Conservation (phyloP, 2,888 invertebrate species). For the Chironomus tentans region DNA sequence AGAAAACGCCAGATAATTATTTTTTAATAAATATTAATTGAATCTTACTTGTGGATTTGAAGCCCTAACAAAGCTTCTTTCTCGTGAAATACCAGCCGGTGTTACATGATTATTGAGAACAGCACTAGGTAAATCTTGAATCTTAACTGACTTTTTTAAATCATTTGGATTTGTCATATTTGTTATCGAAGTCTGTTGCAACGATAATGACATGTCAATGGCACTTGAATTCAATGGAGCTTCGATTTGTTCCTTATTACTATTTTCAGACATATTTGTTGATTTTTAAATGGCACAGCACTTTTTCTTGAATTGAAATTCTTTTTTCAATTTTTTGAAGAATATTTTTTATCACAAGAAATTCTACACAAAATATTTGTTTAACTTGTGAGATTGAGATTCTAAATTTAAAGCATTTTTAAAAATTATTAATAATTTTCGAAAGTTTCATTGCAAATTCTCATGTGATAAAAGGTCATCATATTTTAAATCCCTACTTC, state of each 20-base stretch:
- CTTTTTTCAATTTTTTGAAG: not conserved
- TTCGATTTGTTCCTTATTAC: conserved; percentile 7
- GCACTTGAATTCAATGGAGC: conserved; percentile 4
- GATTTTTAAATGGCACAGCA: conserved; percentile 17
- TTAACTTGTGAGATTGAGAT: too few relatives aligned
- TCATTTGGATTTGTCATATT: conserved; percentile 5
- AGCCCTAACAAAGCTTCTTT: conserved; percentile 58
- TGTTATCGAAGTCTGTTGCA: not conserved
- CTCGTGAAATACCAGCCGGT: conserved; percentile 51
- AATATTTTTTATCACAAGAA: not conserved
- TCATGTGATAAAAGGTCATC: too few relatives aligned
- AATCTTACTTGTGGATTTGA: conserved; percentile 46
- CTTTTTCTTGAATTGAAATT: not conserved
- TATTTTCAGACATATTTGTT: conserved; percentile 18
- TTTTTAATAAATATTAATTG: not conserved
- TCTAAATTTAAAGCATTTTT: too few relatives aligned
- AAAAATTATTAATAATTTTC: too few relatives aligned
- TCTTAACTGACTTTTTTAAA: conserved; percentile 18
- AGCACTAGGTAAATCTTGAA: conserved; percentile 11
- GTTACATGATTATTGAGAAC: conserved; percentile 29
- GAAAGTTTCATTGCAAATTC: too few relatives aligned
- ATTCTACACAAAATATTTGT: not conserved
- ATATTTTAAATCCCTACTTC: too few relatives aligned
- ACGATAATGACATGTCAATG: not conserved
- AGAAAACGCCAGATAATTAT: not conserved